Evolutionary conservation across 2,113 vertebrate species (phyloP), one percentile per base, ranked within the genome.

Genomic region (Osmerus eperlanus): DNA sequence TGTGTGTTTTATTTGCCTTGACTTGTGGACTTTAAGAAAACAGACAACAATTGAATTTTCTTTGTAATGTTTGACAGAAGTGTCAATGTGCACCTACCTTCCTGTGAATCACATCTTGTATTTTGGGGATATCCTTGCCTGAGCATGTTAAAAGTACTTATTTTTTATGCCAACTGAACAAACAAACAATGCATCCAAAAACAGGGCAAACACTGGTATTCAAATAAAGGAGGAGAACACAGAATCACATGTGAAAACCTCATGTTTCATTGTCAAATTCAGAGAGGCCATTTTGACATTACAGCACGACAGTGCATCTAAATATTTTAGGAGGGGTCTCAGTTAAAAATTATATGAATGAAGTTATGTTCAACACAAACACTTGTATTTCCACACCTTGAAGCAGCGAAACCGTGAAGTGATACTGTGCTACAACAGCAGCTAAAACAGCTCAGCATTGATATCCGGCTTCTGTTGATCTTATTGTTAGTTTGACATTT

Each of bases 81-180:
- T 65, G 63, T 65, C 68, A 28, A 18, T 70, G 36, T 62, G 21
- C 72, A 55, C 71, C 12, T 47, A 21, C 51, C 65, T 8, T 71
- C 72, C 59, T 1, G 19, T 68, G 36, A 8, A 61, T 70, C 70
- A 62, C 16, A 12, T 54, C 55, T n/a, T 70, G 28, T 8, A 5
- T 72, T 71, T 64, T 18, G 75, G 75, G 29, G 65, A 59, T 18
- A 23, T 3, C 36, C 72, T 61, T 80, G 73, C 77, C 78, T 78
- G 79, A 84, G 83, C 85, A 86, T 89, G 84, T 78, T 64, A 18
- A 56, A 52, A 68, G 76, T 74, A 28, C 14, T 41, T 55, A 72
- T 21, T 76, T 63, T 70, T 51, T 68, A 60, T 80, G 60, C 52
- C 62, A 76, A 58, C 13, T 79, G 67, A 69, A 64, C 28, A 29